Base-by-base conservation (phyloP, 2,113 vertebrate species). In the Cheilinus undulatus region DNA sequence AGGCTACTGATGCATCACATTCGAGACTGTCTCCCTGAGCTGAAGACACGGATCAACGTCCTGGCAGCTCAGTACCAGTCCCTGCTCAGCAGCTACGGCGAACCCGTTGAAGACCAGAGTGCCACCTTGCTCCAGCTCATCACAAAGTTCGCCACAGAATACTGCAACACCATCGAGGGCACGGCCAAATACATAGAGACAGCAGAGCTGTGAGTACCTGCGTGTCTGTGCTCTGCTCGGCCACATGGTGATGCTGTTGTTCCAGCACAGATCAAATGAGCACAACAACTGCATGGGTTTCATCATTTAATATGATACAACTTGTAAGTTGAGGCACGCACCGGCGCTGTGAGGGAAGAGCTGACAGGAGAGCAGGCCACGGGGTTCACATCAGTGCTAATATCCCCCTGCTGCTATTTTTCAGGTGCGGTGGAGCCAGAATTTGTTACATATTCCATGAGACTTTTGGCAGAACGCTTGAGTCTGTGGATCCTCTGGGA, bases 391-490 rank as follows among this genome's bases (percentile, higher is more conserved):
- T 71, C 77, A 50, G 68, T 49, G 52, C 71, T 73, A 62, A 85
- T 82, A 64, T 69, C 66, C 62, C 52, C 50, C 49, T 2, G 11
- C 80, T 57, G 51, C 38, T 81, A 3, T 80, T 83, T 93, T 95
- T 85, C 91, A 99, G 98, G 85, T 99, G 97, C 0, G 97, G 97
- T 11, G 97, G 97, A 91, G 97, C 98, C 79, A 91, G 97, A 76
- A 99, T 99, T 88, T 99, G 97, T 89, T 99, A 99, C 65, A 99
- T 99, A 83, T 99, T 99, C 92, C 98, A 99, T 56, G 97, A 99
- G 89, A 99, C 98, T 23, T 99, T 99, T 78, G 98, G 98, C 50
- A 93, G 97, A 85, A 99, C 98, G 17, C 87, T 99, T 92, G 97
- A 99, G 90, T 99, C 97, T 5, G 97, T 99, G 78, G 97, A 99